Conservation (phyloP, 2,888 invertebrate species). For the Xylota sylvarum region DNA sequence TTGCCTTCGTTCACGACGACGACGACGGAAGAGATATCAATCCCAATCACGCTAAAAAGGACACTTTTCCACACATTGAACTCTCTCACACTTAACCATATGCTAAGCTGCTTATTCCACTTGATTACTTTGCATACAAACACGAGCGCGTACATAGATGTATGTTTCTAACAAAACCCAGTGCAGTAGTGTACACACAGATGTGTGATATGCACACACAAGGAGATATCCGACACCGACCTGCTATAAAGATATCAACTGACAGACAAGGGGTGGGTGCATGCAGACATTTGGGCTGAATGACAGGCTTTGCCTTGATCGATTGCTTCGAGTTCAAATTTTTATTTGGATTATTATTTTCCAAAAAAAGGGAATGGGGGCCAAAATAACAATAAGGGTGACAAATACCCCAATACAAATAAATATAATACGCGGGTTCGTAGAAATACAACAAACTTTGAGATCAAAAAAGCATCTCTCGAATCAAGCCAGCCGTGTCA, state of each 20-base stretch:
- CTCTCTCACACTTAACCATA: slow-evolving; percentile 50
- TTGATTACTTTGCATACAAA: slow-evolving; percentile 75
- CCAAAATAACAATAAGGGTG: slow-evolving; percentile 32
- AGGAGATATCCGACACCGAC: slow-evolving; percentile 41
- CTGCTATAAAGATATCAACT: slow-evolving; percentile 65
- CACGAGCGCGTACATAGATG: slow-evolving; percentile 21
- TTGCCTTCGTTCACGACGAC: slow-evolving; percentile 51
- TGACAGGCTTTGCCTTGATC: slow-evolving; percentile 63
- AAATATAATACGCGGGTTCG: no score
- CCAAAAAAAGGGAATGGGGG: slow-evolving; percentile 2
- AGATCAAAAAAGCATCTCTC: slow-evolving; percentile 45
- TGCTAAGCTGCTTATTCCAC: slow-evolving; percentile 77
- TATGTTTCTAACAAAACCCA: slow-evolving; percentile 9
- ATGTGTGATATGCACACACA: slow-evolving; percentile 68
- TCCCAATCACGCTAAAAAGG: slow-evolving; percentile 66
- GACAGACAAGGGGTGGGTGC: slow-evolving; percentile 37
- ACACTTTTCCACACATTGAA: slow-evolving; percentile 76
- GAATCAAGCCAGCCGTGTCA: slow-evolving; percentile 58
- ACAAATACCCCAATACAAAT: background rate
- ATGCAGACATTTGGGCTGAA: slow-evolving; percentile 21
- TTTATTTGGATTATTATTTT: slow-evolving; percentile 63
- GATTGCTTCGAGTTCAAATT: slow-evolving; percentile 60
- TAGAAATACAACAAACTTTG: slow-evolving; percentile 13
- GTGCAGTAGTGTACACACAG: slow-evolving; percentile 66
- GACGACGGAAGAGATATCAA: slow-evolving; percentile 39